These are phyloP conservation scores for Xerus inauris DNA, from an alignment of 2,113 vertebrate genomes.

Conservation along the genomic window DNA sequence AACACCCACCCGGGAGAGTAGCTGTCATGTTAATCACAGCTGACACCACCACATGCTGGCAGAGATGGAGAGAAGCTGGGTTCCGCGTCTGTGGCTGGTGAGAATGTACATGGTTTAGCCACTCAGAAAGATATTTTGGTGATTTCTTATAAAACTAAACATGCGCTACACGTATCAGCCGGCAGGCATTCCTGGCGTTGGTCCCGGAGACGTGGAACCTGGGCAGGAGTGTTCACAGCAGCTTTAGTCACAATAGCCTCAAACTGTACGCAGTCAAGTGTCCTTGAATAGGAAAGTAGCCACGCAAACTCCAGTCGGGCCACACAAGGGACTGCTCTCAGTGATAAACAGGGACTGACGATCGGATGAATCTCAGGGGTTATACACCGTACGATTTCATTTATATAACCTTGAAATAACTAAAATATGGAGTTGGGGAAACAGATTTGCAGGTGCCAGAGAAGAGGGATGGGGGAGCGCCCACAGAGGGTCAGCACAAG, in stretches of 20 bases:
- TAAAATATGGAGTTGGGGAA: background rate
- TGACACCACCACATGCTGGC: accelerated
- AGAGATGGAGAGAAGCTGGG: accelerated
- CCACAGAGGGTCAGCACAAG: background rate
- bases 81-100: accelerated
- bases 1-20: accelerated
- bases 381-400: background rate
- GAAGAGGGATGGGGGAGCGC: background rate
- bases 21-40: background rate
- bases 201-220: background rate
- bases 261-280: background rate
- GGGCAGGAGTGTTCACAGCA: accelerated
- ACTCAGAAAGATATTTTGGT: background rate
- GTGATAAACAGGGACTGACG: background rate
- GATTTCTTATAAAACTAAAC: background rate
- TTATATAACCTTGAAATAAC: background rate
- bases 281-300: background rate
- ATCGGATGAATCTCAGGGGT: background rate
- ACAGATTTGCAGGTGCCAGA: background rate
- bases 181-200: background rate
- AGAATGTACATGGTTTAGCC: background rate
- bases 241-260: background rate
- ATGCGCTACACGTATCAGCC: background rate
- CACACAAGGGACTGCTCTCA: background rate
- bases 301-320: background rate